Conservation (phyloP, 2,113 vertebrate species). For the Elephantulus edwardii region DNA sequence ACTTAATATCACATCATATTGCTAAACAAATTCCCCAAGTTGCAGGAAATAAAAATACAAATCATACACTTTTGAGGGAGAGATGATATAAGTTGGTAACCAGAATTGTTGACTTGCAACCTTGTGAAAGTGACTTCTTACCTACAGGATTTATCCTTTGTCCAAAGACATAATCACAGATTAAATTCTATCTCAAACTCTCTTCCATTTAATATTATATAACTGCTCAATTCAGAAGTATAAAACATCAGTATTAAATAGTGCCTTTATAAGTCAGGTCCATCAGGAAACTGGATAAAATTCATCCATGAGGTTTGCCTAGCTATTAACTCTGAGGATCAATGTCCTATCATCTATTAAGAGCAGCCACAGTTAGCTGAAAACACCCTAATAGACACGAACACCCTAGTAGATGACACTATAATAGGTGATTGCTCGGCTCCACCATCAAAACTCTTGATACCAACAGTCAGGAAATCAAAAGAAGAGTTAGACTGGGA, state of each 20-base stretch:
- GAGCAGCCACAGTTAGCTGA: not conserved
- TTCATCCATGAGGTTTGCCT: not conserved
- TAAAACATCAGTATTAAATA: not conserved
- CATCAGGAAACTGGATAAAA: constrained; percentile 7
- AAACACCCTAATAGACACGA: not conserved
- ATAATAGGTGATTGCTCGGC: no score
- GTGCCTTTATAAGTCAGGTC: not conserved
- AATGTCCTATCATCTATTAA: not conserved
- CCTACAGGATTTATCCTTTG: not conserved
- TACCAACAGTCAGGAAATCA: no score
- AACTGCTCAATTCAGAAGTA: not conserved
- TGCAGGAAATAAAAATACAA: not conserved
- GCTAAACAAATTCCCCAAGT: not conserved
- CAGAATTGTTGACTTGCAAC: not conserved
- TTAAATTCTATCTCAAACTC: not conserved
- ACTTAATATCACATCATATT: not conserved
- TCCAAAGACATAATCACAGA: not conserved
- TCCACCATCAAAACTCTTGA: no score
- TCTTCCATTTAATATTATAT: not conserved
- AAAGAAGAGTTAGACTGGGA: no score
- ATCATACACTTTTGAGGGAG: not conserved
- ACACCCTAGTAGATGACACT: not conserved
- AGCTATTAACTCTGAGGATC: not conserved
- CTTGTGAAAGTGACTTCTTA: not conserved
- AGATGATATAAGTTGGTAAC: not conserved